phyloP scores from a whole-genome alignment of 2,888 invertebrate genomes.

The Hypsopygia costalis region DNA sequence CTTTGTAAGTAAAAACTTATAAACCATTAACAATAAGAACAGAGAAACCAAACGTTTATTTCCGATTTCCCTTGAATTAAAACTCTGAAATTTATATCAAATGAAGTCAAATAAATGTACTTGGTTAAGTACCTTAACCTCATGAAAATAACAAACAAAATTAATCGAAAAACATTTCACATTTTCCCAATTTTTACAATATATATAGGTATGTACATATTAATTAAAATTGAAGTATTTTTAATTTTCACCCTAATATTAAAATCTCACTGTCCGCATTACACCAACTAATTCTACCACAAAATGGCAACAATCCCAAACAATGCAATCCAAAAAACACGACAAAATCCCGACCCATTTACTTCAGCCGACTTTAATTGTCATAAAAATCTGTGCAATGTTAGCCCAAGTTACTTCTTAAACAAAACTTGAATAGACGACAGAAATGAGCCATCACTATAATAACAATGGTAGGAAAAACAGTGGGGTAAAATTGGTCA shows the following conservation, averaged over 20 bases:
- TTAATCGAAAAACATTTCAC: too few relatives aligned
- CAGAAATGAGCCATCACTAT: constrained; percentile 64
- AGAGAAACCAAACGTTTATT: too few relatives aligned
- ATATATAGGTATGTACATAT: too few relatives aligned
- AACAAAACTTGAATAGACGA: constrained; percentile 56
- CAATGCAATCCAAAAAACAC: constrained; percentile 3
- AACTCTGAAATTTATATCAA: too few relatives aligned
- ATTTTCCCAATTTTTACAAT: too few relatives aligned
- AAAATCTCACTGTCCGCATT: neutral
- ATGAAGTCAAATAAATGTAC: too few relatives aligned
- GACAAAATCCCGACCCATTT: constrained; percentile 16
- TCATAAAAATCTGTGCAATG: constrained; percentile 15
- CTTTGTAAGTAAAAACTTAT: too few relatives aligned
- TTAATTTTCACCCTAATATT: neutral
- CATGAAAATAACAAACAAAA: too few relatives aligned
- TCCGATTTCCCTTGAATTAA: too few relatives aligned
- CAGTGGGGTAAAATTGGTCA: constrained; percentile 73
- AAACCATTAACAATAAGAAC: too few relatives aligned
- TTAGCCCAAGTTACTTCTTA: constrained; percentile 28
- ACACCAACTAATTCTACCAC: neutral
- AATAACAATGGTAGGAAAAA: constrained; percentile 56
- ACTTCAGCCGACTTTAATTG: constrained; percentile 14
- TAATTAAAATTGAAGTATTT: too few relatives aligned
- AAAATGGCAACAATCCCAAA: neutral
- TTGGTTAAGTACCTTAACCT: too few relatives aligned